Base-by-base conservation (phyloP, 2,797 vertebrate species). In the Siniperca scherzeri region DNA sequence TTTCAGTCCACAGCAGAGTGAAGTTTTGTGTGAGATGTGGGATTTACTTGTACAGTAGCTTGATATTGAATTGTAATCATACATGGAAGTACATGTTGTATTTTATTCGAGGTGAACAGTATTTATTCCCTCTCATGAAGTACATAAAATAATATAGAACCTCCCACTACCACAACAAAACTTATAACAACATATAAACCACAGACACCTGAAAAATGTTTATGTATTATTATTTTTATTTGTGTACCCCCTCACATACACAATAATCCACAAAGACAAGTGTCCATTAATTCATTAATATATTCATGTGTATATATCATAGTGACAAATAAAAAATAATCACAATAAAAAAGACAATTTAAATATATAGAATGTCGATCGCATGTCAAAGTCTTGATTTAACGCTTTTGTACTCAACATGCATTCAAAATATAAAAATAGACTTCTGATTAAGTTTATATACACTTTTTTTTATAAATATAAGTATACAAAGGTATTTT, bases 401-500 rank as follows among this genome's bases (percentile, higher is more conserved):
- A 93, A 84, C n/a, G 52, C 90, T 92, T 95, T 94, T 90, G 77
- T 87, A 91, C 77, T 93, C 88, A 95, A 96, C 96, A 95, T 96
- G 96, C 96, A 91, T 88, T 94, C 81, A 81, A 96, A 96, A 97
- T 99, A 99, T 96, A 99, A 99, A 99, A 99, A 99, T 99, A 99
- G 96, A 99, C 94, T 97, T 98, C 96, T 96, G 91, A 96, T 97
- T 95, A 93, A 82, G 84, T 94, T 93, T 96, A 96, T 96, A 86
- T 96, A 96, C 94, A 99, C 27, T 89, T 88, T 92, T 89, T 92
- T 94, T 96, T 97, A 99, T 99, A 99, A 99, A 99, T 99, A 99
- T 98, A 99, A 90, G 91, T 78, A 92, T 93, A 95, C 90, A 94
- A 95, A 93, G 98, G 98, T 99, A 99, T 99, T 99, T 99, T 99